Evolutionary conservation across 2,797 vertebrate genomes (phyloP).

Genomic region (Oophaga sylvatica): DNA sequence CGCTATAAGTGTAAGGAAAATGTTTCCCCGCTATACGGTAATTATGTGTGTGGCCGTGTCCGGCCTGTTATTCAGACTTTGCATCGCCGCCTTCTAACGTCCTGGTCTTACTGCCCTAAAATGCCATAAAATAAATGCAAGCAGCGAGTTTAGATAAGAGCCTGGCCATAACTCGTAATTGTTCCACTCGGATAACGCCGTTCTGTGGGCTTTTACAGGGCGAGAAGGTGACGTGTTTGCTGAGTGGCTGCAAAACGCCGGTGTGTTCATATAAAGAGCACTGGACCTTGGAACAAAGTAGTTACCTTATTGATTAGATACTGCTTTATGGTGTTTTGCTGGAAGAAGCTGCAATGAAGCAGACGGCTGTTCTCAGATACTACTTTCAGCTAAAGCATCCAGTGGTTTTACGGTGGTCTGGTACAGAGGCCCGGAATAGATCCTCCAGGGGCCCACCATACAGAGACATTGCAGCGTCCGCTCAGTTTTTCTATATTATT

Average conservation of each 20-base stretch:
- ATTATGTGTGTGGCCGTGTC: not conserved
- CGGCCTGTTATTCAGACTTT: not conserved
- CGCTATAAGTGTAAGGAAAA: not conserved
- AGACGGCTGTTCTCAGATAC: not conserved
- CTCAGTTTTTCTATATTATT: no score
- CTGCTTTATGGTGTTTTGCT: slow-evolving; percentile 38
- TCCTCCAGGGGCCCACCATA: not conserved
- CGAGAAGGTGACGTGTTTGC: not conserved
- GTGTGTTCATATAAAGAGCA: slow-evolving; percentile 6
- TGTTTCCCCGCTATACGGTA: not conserved
- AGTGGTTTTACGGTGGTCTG: not conserved
- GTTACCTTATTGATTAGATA: slow-evolving; percentile 38
- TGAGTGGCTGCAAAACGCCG: not conserved
- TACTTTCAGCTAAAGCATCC: not conserved
- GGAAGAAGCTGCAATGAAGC: not conserved
- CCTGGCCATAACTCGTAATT: slow-evolving; percentile 33
- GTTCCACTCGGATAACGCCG: slow-evolving; percentile 35
- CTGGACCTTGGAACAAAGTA: slow-evolving; percentile 45
- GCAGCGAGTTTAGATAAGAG: slow-evolving; percentile 42
- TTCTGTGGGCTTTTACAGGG: not conserved
- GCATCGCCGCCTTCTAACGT: not conserved
- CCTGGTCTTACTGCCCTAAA: not conserved
- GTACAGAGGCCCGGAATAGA: not conserved
- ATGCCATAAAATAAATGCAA: slow-evolving; percentile 54
- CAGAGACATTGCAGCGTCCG: no score